Evolutionary conservation across 92 coral and sea anemone species (phyloP).

Genomic region (Epizoanthus rinbou): DNA sequence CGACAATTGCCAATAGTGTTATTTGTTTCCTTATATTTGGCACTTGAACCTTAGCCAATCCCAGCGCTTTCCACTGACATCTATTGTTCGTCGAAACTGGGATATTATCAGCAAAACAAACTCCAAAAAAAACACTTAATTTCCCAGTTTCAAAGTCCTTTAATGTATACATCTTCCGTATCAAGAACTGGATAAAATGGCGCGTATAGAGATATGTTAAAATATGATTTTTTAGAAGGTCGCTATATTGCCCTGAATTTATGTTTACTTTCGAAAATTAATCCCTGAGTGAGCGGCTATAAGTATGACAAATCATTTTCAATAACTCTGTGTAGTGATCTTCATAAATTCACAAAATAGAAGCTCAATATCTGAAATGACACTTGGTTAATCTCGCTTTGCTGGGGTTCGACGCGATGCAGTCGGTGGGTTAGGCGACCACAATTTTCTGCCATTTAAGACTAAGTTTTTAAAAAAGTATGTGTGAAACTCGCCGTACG

Average conservation of each 20-base stretch:
- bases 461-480: neutral
- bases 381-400: neutral
- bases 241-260: neutral
- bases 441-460: neutral
- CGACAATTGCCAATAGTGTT: neutral
- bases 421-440: neutral
- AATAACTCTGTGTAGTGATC: neutral
- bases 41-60: slow-evolving; percentile 5
- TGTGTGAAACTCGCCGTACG: neutral
- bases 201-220: neutral
- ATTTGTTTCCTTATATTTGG: slow-evolving; percentile 1
- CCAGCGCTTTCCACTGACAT: slow-evolving; percentile 2
- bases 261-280: neutral
- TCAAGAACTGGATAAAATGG: too few relatives aligned
- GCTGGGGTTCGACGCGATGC: neutral
- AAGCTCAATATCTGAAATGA: neutral
- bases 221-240: neutral
- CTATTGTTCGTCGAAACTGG: slow-evolving; percentile 3
- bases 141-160: neutral
- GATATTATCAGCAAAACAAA: neutral
- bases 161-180: neutral
- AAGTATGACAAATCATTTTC: slow-evolving; percentile 16
- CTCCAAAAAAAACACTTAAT: neutral
- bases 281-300: neutral
- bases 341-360: neutral